Evolutionary conservation across 2,797 vertebrate genomes (phyloP).

Genomic region (Oreochromis grahami): DNA sequence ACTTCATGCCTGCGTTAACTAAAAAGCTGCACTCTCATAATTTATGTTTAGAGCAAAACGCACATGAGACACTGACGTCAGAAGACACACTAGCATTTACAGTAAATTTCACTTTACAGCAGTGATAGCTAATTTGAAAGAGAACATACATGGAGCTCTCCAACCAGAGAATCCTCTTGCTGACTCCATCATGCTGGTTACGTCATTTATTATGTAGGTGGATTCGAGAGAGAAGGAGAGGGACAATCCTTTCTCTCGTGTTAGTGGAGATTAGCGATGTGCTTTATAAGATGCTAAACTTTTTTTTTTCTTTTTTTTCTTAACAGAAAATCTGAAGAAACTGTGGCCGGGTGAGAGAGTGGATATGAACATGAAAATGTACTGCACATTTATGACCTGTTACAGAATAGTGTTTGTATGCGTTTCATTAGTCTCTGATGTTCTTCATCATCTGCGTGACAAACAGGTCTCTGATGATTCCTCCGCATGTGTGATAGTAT

Average conservation of each 20-base stretch:
- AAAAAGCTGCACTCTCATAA: slow-evolving; percentile 39
- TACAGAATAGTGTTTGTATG: not conserved
- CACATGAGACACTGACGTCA: slow-evolving; percentile 11
- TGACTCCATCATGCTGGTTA: not conserved
- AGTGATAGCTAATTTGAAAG: slow-evolving; percentile 7
- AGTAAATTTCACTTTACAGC: slow-evolving; percentile 16
- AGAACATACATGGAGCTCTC: not conserved
- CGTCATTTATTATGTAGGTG: not conserved
- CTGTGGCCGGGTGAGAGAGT: not conserved
- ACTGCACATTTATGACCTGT: slow-evolving; percentile 3
- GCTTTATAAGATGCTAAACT: slow-evolving; percentile 14
- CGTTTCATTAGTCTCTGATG: not conserved
- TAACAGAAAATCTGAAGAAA: not conserved
- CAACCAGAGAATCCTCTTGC: not conserved
- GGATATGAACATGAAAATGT: not conserved
- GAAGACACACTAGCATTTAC: slow-evolving; percentile 19
- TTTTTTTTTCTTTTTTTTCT: not conserved
- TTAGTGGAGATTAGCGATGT: slow-evolving; percentile 1
- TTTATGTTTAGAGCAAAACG: slow-evolving; percentile 10
- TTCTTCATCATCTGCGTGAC: not conserved
- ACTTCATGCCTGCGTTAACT: not conserved
- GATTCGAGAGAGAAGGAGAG: not conserved
- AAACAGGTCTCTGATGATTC: not conserved
- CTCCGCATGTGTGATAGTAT: not conserved
- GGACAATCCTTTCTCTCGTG: not conserved